Conservation (phyloP, 2,797 vertebrate species). For the Lagorchestes hirsutus region DNA sequence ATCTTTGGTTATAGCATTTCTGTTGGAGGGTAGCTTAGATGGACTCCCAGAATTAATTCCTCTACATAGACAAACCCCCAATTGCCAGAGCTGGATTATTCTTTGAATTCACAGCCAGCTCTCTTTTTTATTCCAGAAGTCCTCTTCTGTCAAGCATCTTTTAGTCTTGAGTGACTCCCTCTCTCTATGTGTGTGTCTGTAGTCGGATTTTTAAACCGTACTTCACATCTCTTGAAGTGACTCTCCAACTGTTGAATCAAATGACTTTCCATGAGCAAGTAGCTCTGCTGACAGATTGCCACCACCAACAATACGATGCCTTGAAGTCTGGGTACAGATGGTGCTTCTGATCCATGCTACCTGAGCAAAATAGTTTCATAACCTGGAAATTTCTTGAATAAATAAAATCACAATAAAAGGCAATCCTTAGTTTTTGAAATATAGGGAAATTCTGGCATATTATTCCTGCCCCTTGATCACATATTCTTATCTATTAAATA, state of each 20-base stretch:
- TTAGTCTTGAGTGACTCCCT: background rate
- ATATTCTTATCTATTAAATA: background rate
- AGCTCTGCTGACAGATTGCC: background rate
- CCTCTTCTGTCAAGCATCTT: background rate
- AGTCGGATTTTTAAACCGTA: background rate
- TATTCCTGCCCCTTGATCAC: background rate
- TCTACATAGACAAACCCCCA: background rate
- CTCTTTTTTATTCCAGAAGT: background rate
- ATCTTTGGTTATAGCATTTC: background rate
- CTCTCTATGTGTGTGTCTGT: background rate
- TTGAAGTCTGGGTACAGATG: background rate
- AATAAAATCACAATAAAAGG: too few relatives aligned
- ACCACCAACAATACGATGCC: too few relatives aligned
- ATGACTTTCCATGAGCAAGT: background rate
- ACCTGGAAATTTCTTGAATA: too few relatives aligned
- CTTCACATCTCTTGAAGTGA: background rate
- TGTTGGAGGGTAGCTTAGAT: background rate
- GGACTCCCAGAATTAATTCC: background rate
- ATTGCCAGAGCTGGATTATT: background rate
- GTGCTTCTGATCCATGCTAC: background rate
- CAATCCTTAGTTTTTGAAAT: background rate
- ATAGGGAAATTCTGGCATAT: too few relatives aligned
- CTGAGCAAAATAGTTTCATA: background rate
- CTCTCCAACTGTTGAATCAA: background rate
- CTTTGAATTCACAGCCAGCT: background rate